Percentiles rank a stretch among this genome's conserved stretches.
These are phyloP conservation scores for Drosophila incognita DNA, from an alignment of 2,888 invertebrate species.

Conservation along the genomic window DNA sequence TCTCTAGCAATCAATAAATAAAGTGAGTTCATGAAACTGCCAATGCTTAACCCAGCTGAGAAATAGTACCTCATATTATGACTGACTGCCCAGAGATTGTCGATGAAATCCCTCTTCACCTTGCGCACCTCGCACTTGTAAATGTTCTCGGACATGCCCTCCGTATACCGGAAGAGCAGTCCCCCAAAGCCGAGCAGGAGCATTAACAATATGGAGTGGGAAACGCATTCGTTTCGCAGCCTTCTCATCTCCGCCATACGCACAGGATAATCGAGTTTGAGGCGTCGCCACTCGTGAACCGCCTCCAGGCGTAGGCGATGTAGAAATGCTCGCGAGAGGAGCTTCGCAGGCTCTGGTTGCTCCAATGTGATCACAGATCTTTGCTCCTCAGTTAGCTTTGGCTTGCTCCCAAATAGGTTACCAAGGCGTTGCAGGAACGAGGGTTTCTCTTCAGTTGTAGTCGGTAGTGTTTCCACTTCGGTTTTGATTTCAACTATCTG, in stretches of 20 bases:
- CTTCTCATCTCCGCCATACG: slow-evolving; percentile 87
- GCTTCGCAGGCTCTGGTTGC: slow-evolving; percentile 37
- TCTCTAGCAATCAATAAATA: slow-evolving; percentile 86
- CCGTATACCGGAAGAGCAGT: slow-evolving; percentile 91
- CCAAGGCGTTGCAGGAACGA: slow-evolving; percentile 30
- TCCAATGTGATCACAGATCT: slow-evolving; percentile 1
- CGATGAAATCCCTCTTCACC: slow-evolving; percentile 94
- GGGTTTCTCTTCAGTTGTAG: not conserved
- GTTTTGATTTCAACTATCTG: not conserved
- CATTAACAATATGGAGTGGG: slow-evolving; percentile 89
- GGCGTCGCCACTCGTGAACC: slow-evolving; percentile 86
- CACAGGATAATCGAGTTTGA: slow-evolving; percentile 87
- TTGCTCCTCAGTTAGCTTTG: not conserved
- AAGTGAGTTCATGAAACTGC: not conserved
- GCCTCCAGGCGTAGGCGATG: slow-evolving; percentile 85
- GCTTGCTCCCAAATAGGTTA: slow-evolving; percentile 23
- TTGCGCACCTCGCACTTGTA: slow-evolving; percentile 95
- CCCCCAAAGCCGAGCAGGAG: slow-evolving; percentile 92
- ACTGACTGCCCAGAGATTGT: slow-evolving; percentile 92
- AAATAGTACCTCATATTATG: slow-evolving; percentile 88
- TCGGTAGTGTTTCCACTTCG: not conserved
- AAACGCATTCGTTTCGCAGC: slow-evolving; percentile 89
- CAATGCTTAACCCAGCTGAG: not conserved
- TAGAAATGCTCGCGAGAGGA: slow-evolving; percentile 78
- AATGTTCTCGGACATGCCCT: slow-evolving; percentile 93